phyloP scores from a whole-genome alignment of 1,140 invertebrate species.

The Callitettix versicolor region DNA sequence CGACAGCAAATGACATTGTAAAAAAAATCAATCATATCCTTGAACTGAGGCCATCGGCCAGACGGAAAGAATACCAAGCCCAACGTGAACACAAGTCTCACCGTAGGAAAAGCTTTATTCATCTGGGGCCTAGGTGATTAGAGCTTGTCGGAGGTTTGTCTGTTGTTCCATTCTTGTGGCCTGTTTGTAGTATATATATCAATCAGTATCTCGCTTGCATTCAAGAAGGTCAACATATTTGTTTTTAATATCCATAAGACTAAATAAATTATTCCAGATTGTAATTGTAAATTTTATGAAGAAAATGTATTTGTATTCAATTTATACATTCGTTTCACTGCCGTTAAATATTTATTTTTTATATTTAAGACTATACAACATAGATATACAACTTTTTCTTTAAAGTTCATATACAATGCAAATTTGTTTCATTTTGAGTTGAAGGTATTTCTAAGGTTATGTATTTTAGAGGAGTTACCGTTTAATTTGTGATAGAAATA shows the following conservation, averaged over 20 bases:
- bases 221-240: not conserved
- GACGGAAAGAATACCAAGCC: slow-evolving; percentile 63
- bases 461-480: no score
- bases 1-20: slow-evolving; percentile 67
- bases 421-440: no score
- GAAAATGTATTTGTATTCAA: no score
- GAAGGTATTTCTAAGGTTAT: no score
- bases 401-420: no score
- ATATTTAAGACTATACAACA: no score
- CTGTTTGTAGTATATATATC: slow-evolving; percentile 12
- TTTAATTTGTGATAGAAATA: no score
- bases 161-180: not conserved
- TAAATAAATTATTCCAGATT: no score
- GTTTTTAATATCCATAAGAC: not conserved
- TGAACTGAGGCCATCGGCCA: slow-evolving; percentile 61
- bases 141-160: slow-evolving; percentile 8
- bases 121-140: slow-evolving; percentile 32
- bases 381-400: no score
- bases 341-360: no score
- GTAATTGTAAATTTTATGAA: no score
- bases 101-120: slow-evolving; percentile 40
- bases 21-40: slow-evolving; percentile 80
- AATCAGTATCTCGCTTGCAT: slow-evolving; percentile 6
- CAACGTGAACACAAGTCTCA: slow-evolving; percentile 48
- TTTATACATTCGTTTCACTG: no score